A percentile compares a stretch with the other conserved stretches of the same genome.
Evolutionary conservation across 2,888 invertebrate species (phyloP).

Genomic region (Cordylochernes scorpioides): DNA sequence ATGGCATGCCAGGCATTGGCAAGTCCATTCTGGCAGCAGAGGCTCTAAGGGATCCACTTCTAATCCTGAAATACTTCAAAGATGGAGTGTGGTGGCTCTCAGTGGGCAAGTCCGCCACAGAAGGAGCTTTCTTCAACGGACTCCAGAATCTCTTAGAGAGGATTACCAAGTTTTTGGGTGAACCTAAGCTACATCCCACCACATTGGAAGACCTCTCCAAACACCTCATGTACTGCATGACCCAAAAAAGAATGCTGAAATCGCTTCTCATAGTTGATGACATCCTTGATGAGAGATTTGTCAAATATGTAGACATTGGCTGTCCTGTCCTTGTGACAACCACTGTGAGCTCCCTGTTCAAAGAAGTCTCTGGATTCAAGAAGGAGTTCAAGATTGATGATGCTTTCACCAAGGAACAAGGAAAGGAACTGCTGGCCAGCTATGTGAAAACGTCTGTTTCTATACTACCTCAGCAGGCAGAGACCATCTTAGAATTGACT

Average conservation of each 20-base stretch:
- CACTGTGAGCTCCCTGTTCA: conserved; percentile 29
- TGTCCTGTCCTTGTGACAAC: conserved; percentile 42
- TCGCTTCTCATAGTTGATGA: conserved; percentile 33
- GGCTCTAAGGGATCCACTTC: conserved; percentile 12
- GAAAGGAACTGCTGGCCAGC: no score
- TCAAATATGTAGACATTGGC: conserved; percentile 38
- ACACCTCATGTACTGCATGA: conserved; percentile 8
- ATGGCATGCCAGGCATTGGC: conserved; percentile 46
- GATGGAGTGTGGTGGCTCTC: conserved; percentile 27
- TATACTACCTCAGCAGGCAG: no score
- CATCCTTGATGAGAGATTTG: conserved; percentile 31
- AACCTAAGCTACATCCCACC: no score
- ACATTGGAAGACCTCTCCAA: no score
- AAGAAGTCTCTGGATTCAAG: conserved; percentile 8
- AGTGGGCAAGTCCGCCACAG: conserved; percentile 23
- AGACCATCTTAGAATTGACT: no score
- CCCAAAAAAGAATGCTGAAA: conserved; percentile 1
- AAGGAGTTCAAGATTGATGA: no score
- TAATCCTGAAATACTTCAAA: conserved; percentile 18
- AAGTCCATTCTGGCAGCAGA: conserved; percentile 37
- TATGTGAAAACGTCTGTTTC: no score
- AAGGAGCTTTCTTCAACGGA: no score
- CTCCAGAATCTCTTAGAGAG: no score
- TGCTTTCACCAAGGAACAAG: no score
- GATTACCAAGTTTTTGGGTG: no score